Base-by-base conservation (phyloP, 2,113 vertebrate species). In the Grammomys dolichurus region DNA sequence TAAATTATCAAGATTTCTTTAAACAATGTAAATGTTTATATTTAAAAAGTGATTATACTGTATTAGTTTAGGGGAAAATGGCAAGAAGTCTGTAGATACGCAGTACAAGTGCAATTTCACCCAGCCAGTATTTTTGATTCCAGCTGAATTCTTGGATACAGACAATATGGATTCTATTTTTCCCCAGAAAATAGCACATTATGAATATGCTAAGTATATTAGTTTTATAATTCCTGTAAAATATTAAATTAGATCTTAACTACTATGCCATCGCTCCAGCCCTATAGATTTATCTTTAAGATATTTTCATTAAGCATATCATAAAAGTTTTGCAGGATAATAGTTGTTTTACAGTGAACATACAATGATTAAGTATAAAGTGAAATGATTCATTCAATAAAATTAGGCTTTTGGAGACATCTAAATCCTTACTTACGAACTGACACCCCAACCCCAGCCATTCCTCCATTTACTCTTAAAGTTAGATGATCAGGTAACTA, bases 291-390 rank as follows among this genome's bases (percentile, higher is more conserved):
- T 89, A 89, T 91, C 56, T 91, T 87, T 73, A 86, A n/a, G 95
- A 22, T 28, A 33, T 90, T 67, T 92, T 77, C 91, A 92, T 43
- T 93, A 76, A 89, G 73, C n/a, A 78, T 90, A 77, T 54, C 28
- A 92, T 51, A 88, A 91, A 89, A 89, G 26, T 92, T 91, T 81
- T 43, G 67, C 26, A 26, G n/a, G 36, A 1, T 82, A 87, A 90
- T 11, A 72, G 78, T 0, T 93, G 54, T 51, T 80, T 84, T 63
- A 72, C 0, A 80, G 16, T 43, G 93, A 65, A 91, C 3, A 89
- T 10, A 78, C 19, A 78, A 81, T 89, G 43, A 72, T 22, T 85
- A 96, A 94, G 92, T 48, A 36, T 84, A 96, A 93, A 95, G 19
- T 63, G 81, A 60, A 94, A 94, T n/a, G 20, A 84, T 22, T 86